Evolutionary conservation across 2,797 vertebrate genomes (phyloP), one percentile per base, ranked within the genome.

Genomic region (Borostomias antarcticus): DNA sequence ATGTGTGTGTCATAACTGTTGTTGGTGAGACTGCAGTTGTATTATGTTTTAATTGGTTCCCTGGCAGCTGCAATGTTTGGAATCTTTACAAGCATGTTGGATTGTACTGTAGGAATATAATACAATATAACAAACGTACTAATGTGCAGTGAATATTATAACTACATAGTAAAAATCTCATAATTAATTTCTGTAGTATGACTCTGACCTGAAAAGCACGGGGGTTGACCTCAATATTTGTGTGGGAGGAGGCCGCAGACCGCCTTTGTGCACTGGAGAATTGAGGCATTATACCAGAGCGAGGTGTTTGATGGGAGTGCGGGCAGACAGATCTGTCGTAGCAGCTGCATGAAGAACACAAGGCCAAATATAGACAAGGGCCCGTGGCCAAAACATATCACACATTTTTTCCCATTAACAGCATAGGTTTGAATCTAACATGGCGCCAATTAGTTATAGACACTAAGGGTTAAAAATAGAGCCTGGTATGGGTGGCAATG

Each of bases 331-430:
- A 91, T 86, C 84, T 84, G 73, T 75, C 74, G 77, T 77, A 85
- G 83, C 91, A 92, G 91, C 91, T 92, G 91, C 89, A 70, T 21
- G 0, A 74, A 83, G 84, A 79, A 87, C 83, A 66, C 74, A 70
- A 73, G 70, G 87, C 52, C 90, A 86, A 87, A 90, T 91, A 88
- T 92, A 92, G 91, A 87, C 85, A 77, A 78, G 78, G 80, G 81
- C 86, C 81, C 69, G 78, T 82, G 82, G 89, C 87, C 88, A 88
- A 90, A 91, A 88, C 89, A 91, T 90, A 90, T 91, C 87, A 85
- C 86, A 90, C 88, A 90, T 91, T 90, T 91, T 90, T 91, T 89
- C 89, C 90, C 88, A 90, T 89, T 91, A 91, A 90, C 89, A 89
- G 79, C 86, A 86, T 85, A 85, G 86, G 88, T 91, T 90, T 89